Conservation (phyloP, 2,113 vertebrate genomes). For the Eulemur rufifrons region DNA sequence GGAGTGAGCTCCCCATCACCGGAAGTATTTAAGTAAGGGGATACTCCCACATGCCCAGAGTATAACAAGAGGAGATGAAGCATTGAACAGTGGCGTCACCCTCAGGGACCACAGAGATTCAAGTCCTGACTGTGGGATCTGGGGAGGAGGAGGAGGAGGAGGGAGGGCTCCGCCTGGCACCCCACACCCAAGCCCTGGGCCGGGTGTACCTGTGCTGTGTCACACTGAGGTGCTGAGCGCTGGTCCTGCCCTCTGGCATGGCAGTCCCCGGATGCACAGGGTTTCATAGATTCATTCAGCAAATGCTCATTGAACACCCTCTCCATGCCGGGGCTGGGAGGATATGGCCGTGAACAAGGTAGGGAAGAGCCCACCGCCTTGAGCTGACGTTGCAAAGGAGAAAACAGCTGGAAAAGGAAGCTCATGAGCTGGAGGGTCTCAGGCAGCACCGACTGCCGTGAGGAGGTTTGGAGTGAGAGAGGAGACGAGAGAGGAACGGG, state of each 20-base stretch:
- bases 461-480: not conserved
- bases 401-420: not conserved
- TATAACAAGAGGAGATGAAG: not conserved
- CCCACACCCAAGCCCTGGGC: too few relatives aligned
- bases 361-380: too few relatives aligned
- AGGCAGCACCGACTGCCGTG: fast-evolving
- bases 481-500: fast-evolving
- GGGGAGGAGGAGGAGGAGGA: too few relatives aligned
- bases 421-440: not conserved
- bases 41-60: not conserved
- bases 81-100: not conserved
- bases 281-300: not conserved
- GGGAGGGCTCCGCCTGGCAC: not conserved
- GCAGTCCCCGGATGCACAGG: fast-evolving
- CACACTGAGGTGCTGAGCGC: not conserved
- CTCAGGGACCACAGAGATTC: not conserved
- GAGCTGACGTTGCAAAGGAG: not conserved
- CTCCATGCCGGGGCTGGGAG: not conserved
- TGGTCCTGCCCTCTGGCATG: not conserved
- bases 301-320: not conserved
- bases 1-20: not conserved
- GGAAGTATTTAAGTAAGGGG: not conserved
- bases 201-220: not conserved
- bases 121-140: not conserved
- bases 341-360: too few relatives aligned